A percentile compares a stretch with the other conserved stretches of the same genome.
Conservation (phyloP, 92 coral and sea anemone species). For the Actinernus sp. region DNA sequence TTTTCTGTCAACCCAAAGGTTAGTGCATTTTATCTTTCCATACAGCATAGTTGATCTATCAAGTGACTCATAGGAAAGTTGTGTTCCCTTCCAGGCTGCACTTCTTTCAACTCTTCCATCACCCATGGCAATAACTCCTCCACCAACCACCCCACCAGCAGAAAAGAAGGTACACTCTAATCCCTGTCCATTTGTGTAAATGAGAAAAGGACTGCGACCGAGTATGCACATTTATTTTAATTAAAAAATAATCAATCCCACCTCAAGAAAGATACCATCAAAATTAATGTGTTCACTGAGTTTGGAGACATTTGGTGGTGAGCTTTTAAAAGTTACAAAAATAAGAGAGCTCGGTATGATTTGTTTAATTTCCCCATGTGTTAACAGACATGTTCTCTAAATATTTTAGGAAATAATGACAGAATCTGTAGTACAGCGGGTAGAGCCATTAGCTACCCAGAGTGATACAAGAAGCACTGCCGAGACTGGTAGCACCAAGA, state of each 20-base stretch:
- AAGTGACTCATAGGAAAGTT: not conserved
- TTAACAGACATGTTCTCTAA: not conserved
- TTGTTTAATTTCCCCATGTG: no score
- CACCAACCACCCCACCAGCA: constrained; percentile 88
- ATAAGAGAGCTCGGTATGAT: no score
- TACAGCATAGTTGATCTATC: not conserved
- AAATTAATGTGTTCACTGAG: no score
- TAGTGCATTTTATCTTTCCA: not conserved
- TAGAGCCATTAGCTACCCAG: constrained; percentile 35
- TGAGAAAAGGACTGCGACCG: no score
- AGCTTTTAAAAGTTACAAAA: no score
- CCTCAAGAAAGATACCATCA: no score
- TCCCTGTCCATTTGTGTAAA: no score
- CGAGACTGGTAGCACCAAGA: constrained; percentile 13
- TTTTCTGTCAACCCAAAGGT: constrained; percentile 87
- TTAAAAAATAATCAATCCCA: no score
- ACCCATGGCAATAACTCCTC: constrained; percentile 88
- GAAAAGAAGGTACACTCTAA: constrained; percentile 68
- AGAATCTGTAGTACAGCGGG: constrained; percentile 16
- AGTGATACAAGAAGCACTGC: constrained; percentile 36
- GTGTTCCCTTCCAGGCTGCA: constrained; percentile 33
- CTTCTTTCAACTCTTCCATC: constrained; percentile 73
- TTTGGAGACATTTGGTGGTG: no score
- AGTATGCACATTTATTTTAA: no score
- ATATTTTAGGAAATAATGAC: constrained; percentile 46